Percentiles rank a stretch among this genome's conserved stretches.
Evolutionary conservation across 2,888 invertebrate genomes (phyloP).

Genomic region (Vesta saturnalis): DNA sequence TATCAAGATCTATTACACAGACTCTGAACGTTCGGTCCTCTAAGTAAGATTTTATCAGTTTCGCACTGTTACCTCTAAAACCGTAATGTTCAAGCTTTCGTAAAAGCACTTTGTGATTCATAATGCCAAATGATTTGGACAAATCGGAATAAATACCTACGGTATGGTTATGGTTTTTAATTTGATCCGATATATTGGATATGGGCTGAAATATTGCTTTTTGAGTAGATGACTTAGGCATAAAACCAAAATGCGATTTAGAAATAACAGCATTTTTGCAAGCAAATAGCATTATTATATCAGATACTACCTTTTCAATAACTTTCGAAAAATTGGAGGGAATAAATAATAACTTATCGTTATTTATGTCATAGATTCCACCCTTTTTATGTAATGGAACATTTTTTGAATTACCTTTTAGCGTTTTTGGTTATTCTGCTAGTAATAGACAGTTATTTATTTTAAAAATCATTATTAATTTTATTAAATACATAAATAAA

Average conservation of each 20-base stretch:
- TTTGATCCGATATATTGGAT: too few relatives aligned
- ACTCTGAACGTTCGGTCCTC: too few relatives aligned
- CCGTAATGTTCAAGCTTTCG: neutral
- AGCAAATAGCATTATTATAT: neutral
- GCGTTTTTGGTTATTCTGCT: neutral
- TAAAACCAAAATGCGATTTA: neutral
- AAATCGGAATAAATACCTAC: neutral
- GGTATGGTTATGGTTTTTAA: too few relatives aligned
- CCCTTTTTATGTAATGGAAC: neutral
- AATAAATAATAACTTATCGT: neutral
- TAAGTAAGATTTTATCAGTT: neutral
- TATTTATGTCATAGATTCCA: neutral
- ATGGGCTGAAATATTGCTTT: neutral
- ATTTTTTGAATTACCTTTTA: neutral
- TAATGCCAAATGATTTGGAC: neutral
- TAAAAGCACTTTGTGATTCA: neutral
- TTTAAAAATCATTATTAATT: too few relatives aligned
- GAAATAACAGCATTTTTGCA: neutral
- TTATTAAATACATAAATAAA: too few relatives aligned
- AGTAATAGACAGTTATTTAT: neutral
- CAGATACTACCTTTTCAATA: neutral
- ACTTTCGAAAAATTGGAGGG: neutral
- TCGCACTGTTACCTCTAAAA: too few relatives aligned
- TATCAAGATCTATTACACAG: too few relatives aligned
- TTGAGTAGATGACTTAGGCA: neutral